Base-by-base conservation (phyloP, 1,140 invertebrate species). In the Matsumurasca onukii region DNA sequence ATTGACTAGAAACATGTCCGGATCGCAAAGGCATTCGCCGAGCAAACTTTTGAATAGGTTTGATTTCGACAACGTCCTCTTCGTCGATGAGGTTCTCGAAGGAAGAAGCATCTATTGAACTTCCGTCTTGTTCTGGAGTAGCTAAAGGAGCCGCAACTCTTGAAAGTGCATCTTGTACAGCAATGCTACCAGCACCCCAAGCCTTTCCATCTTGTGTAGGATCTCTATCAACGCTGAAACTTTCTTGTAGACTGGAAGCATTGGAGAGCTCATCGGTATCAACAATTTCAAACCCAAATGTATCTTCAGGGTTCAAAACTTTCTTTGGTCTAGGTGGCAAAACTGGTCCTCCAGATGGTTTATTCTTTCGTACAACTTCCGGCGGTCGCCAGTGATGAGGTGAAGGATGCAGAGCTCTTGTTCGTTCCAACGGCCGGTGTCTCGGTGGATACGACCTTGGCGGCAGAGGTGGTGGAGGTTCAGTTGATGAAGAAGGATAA, bases 251-350 rank as follows among this genome's bases (percentile, higher is more conserved):
- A 69, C 67, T 71, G 45, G 72, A 67, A 66, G 64, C 57, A 55
- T 30, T 66, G 52, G 66, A 72, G 25, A 82, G 74, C 77, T 89
- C 90, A 76, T 91, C 89, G 24, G 88, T 89, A 74, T 91, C 90
- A 64, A 91, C 89, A 49, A 91, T 85, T 78, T 91, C 89, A 77
- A 91, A 91, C 69, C 85, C 86, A 77, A 91, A 91, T 65, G 86
- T 85, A 76, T 90, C 90, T 80, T 91, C 89, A 1, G 85, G 84
- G 70, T 81, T 73, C 1, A 72, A 61, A 29, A 75, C 70, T 63
- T 72, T 73, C 51, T 75, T 70, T 25, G 73, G 68, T 74, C 73
- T 67, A 9, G 76, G 75, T 24, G 78, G 76, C 63, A 75, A 68
- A 22, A 68, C 61, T 59, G 73, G 72, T 45, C 72, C 67, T 29